phyloP scores from a whole-genome alignment of 2,797 vertebrate species.

The Chaenodraco wilsoni region DNA sequence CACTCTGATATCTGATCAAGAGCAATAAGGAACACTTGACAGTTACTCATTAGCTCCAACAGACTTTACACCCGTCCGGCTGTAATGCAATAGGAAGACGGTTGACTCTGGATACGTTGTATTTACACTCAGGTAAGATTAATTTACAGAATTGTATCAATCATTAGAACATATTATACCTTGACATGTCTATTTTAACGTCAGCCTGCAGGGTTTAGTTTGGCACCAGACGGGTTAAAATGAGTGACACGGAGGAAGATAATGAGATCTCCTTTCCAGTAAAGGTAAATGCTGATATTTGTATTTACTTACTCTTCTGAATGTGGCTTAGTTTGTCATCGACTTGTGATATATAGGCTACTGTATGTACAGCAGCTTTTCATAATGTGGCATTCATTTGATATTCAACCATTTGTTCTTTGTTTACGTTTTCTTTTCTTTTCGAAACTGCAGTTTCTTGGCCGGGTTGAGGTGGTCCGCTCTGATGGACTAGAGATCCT shows the following conservation, averaged over 20 bases:
- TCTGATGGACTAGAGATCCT: conserved; percentile 74
- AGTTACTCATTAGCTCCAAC: conserved; percentile 70
- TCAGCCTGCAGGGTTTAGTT: background rate
- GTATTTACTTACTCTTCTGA: background rate
- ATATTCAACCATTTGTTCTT: background rate
- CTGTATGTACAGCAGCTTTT: background rate
- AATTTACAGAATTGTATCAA: background rate
- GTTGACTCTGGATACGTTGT: background rate
- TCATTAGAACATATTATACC: background rate
- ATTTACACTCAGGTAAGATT: conserved; percentile 40
- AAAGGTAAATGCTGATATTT: conserved; percentile 69
- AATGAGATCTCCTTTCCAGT: conserved; percentile 81
- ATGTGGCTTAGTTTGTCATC: background rate
- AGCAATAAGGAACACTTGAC: conserved; percentile 66
- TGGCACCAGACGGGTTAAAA: conserved; percentile 22
- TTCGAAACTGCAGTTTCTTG: conserved; percentile 73
- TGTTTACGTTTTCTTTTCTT: background rate
- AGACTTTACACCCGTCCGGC: conserved; percentile 65
- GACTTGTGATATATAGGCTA: background rate
- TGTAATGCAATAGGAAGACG: background rate
- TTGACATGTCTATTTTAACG: background rate
- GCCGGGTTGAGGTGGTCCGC: conserved; percentile 75
- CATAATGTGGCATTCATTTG: background rate
- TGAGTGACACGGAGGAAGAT: conserved; percentile 77
- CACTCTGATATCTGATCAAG: conserved; percentile 26